Evolutionary conservation across 2,888 invertebrate species (phyloP).

Genomic region (Chorisops tibialis): DNA sequence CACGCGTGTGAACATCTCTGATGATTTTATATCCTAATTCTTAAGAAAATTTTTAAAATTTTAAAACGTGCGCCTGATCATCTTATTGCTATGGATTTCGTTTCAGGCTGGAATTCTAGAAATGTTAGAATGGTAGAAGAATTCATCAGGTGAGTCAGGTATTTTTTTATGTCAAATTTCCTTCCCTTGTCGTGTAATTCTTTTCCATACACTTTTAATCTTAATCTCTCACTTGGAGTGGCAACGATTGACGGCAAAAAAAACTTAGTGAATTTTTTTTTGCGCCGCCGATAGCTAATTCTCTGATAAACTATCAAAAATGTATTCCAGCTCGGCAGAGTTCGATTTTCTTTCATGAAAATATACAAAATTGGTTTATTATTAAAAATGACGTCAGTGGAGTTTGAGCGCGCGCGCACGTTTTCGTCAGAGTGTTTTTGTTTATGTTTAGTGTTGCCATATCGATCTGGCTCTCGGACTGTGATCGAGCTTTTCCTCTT

Average conservation of each 20-base stretch:
- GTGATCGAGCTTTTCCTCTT: no score
- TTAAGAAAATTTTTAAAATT: not conserved
- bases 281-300: not conserved
- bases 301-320: not conserved
- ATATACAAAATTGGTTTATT: conserved; percentile 13
- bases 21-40: not conserved
- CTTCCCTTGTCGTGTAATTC: not conserved
- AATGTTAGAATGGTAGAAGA: conserved; percentile 38
- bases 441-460: conserved; percentile 6
- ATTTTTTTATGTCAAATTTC: not conserved
- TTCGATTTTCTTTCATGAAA: conserved; percentile 21
- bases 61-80: not conserved
- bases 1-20: not conserved
- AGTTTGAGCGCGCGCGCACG: conserved; percentile 7
- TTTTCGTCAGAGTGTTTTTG: conserved; percentile 11
- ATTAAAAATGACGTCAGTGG: conserved; percentile 18
- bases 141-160: conserved; percentile 38
- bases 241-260: conserved; percentile 1
- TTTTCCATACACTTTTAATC: not conserved
- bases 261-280: not conserved
- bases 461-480: no score
- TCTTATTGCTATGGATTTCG: conserved; percentile 14
- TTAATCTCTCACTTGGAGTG: not conserved
- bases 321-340: not conserved
- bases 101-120: conserved; percentile 18